Conservation (phyloP, 1,140 invertebrate species). For the Conus betulinus region DNA sequence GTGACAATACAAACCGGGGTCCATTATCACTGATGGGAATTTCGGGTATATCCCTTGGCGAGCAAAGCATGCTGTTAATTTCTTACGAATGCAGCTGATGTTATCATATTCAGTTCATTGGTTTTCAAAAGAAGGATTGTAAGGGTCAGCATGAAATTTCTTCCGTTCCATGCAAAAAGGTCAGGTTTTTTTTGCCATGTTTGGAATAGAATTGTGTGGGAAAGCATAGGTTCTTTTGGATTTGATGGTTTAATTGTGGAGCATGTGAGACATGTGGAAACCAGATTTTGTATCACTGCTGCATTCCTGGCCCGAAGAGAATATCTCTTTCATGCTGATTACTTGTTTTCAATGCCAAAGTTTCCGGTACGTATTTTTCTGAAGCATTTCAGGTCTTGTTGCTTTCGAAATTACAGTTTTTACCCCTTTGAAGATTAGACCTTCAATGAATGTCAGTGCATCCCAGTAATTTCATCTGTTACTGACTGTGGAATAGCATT, state of each 20-base stretch:
- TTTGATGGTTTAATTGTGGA: conserved; percentile 26
- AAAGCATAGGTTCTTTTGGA: conserved; percentile 41
- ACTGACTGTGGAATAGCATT: background rate
- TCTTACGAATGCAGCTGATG: conserved; percentile 27
- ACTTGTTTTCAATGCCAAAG: conserved; percentile 47
- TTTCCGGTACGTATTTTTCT: conserved; percentile 45
- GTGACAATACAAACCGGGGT: conserved; percentile 23
- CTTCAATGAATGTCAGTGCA: no score
- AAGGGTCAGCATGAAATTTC: conserved; percentile 51
- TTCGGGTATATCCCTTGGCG: conserved; percentile 49
- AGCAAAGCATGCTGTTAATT: conserved; percentile 44
- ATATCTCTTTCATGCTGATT: conserved; percentile 39
- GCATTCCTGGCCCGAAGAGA: conserved; percentile 47
- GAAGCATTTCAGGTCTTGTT: conserved; percentile 38
- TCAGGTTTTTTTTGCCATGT: conserved; percentile 50
- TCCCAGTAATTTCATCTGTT: no score
- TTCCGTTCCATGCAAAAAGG: conserved; percentile 39
- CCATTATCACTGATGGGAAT: conserved; percentile 49
- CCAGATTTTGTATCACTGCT: conserved; percentile 42
- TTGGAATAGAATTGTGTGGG: conserved; percentile 42
- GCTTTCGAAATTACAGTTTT: conserved; percentile 37
- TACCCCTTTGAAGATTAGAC: background rate
- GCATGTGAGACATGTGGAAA: conserved; percentile 44
- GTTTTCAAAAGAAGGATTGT: conserved; percentile 46
- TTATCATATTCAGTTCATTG: conserved; percentile 31